Evolutionary conservation across 2,113 vertebrate genomes (phyloP), one percentile per base, ranked within the genome.

Genomic region (Chamaetylas fuelleborni): DNA sequence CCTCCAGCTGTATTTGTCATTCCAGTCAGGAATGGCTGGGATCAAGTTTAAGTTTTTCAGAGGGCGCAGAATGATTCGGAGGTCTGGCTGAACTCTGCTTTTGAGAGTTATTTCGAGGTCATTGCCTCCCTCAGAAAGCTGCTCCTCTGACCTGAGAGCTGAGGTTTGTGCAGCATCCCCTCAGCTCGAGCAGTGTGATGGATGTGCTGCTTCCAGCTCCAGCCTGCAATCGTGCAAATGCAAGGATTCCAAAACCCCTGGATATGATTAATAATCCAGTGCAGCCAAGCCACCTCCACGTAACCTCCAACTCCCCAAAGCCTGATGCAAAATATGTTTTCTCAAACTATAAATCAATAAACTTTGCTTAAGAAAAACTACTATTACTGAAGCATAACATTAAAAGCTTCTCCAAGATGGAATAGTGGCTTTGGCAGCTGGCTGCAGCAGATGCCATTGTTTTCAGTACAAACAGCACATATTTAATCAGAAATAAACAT

Each of bases 331-430:
- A 95, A 70, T 72, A 73, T 12, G 38, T 64, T 93, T 88, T 93
- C 79, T 24, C 64, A 74, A 95, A 28, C 88, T 58, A 84, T 95
- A 95, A 94, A 97, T 96, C 96, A 96, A 91, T 71, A 69, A 91
- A 43, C 40, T 83, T 94, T 89, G 93, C 78, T 94, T 86, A 95
- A 95, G 77, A 89, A 92, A 94, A 92, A 7, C 71, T 79, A 78
- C 88, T 56, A 4, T 95, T 91, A 64, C 47, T 72, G 88, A 88
- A 86, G 80, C 77, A 91, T 86, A 93, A 60, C 36, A 95, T 88
- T 86, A 93, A 83, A 89, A 76, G 76, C 69, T 62, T 48, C 74
- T 82, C 65, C 42, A 48, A 54, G 89, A 76, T 22, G 71, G 53
- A 95, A 58, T 2, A 72, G 80, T 4, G 29, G 47, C 74, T 88